Evolutionary conservation across 2,797 vertebrate species (phyloP), one percentile per base, ranked within the genome.

Genomic region (Vireo griseus): DNA sequence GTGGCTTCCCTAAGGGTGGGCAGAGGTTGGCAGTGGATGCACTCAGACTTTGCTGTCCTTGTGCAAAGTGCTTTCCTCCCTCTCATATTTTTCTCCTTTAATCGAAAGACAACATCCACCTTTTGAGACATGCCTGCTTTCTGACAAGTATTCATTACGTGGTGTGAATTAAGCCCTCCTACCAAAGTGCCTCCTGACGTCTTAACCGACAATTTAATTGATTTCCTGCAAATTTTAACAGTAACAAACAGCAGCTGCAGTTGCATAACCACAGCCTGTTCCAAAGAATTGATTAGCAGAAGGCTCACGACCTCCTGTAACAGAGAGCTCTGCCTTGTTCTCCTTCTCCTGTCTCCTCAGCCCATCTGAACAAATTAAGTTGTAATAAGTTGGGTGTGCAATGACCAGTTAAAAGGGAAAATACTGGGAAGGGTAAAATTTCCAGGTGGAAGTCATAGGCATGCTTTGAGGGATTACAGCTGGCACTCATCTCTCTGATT

Each of bases 11-110:
- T 15, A 5, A 40, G 10, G 31, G 5, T 16, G 55, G 28, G n/a
- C 35, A 62, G 44, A 48, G 52, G 25, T 7, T 47, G 65, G 45
- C 18, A n/a, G 9, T 16, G 17, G 3, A 0, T 2, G 12, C 8
- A 22, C 5, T 24, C 31, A 42, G 4, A 48, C 10, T 62, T 82
- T 24, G 13, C 51, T 28, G 16, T 10, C 33, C 19, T 0, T 0
- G 1, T 45, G 9, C 31, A 11, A 55, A 76, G 15, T 14, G 8
- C 74, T 39, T 39, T 51, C 13, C 39, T 48, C 35, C 11, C 20
- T 12, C 5, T 26, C 29, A 3, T 11, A 8, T 16, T 77, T 39
- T 51, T 6, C 29, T 55, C 18, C 12, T 69, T 71, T 28, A 17
- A 44, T 29, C 50, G 55, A 50, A 85, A 51, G 9, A 16, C 20